Evolutionary conservation across 2,113 vertebrate species (phyloP), one percentile per base, ranked within the genome.

Genomic region (Taxidea taxus): DNA sequence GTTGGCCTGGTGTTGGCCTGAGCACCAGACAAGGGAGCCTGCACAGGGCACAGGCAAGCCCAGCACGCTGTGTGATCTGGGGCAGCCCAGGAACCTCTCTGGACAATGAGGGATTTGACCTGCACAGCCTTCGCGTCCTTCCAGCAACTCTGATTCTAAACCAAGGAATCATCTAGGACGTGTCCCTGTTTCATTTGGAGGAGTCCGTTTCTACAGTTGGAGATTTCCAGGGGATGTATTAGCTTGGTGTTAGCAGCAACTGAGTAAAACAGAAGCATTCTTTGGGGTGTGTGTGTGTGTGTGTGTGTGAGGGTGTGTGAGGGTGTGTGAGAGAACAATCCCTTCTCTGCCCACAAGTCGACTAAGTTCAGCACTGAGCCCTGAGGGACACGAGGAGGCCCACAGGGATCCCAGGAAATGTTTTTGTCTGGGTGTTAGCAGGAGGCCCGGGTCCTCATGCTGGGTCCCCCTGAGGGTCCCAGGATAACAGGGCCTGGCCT

Each of bases 141-240:
- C 34, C 82, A 11, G 64, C 3, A 0, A 70, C 37, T 42, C 51
- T 27, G 49, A 13, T 8, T 68, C 66, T 58, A 58, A 25, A 39
- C 31, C 18, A 42, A 1, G 75, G 34, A 58, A 72, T 29, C n/a
- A n/a, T 49, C 21, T 44, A 7, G 4, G 54, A 29, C 11, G 20
- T 27, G 44, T 37, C 39, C 54, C 51, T 31, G 89, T 96, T 90
- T 95, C 2, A 80, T 98, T 97, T 96, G 77, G 60, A 11, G 77
- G 56, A 11, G 54, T 44, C 97, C 99, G 99, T 20, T 99, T 88
- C 97, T 99, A 98, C 98, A 87, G 98, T 99, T 95, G 99, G 99
- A 99, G 64, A n/a, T 66, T n/a, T 66, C 31, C 31, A 18, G 64
- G 7, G 34, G 99, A 99, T 97, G 99, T 34, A 98, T 99, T 54